Evolutionary conservation across 1,140 invertebrate species (phyloP), one percentile per base, ranked within the genome.

Genomic region (Drosophila equinoxialis): DNA sequence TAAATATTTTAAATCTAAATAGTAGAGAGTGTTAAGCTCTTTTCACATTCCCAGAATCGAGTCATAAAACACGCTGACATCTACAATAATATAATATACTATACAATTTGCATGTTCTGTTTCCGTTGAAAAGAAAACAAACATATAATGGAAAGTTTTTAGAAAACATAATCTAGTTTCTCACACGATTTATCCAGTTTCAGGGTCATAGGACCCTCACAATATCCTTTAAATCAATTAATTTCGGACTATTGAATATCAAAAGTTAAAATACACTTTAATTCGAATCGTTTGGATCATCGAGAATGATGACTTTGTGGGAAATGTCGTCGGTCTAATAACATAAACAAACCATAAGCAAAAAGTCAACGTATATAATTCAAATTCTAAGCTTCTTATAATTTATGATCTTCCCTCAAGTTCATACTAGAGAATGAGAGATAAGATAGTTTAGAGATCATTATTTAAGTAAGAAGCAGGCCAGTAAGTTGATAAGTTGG

Each of bases 141-240:
- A 74, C 64, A 75, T n/a, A 57, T 68, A 74, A 68, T 68, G 71
- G 71, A 75, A 75, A 75, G 71, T 75, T 75, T 57, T 51, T 20
- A n/a, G 35, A 6, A 30, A 23, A 75, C 66, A 26, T 26, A 26
- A 26, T 26, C 3, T 26, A 62, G 6, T 39, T 39, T 11, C 3
- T 10, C 10, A 39, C 37, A 39, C 37, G 35, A 17, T 51, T 8
- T 4, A 51, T 10, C 2, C 17, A 51, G 10, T 23, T 51, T 6
- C 30, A 30, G n/a, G n/a, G n/a, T n/a, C n/a, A 30, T 6, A 30
- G 6, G 6, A 30, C 0, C 30, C 6, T 30, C 6, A 30, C 30
- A 30, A 30, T 6, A 30, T 30, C 30, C 5, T 6, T 30, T 6
- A 3, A 30, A 6, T 30, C 6, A 6, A 30, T 6, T 6, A 6